Percentiles rank a stretch among this genome's conserved stretches.
These are phyloP conservation scores for Aplodontia rufa DNA, from an alignment of 2,113 vertebrate genomes.

Conservation along the genomic window DNA sequence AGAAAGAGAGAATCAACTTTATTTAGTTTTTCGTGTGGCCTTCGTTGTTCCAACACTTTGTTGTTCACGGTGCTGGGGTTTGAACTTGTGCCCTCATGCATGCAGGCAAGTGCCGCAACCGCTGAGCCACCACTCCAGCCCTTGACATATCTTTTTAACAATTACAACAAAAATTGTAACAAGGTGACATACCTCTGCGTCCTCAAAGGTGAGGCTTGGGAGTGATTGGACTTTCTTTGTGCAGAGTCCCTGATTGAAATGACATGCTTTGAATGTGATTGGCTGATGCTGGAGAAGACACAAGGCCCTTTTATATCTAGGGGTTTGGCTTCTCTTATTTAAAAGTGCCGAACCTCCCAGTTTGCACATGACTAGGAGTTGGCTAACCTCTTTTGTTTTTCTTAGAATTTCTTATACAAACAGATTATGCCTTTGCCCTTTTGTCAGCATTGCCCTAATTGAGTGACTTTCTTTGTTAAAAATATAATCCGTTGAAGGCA, in stretches of 20 bases:
- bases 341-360: background rate
- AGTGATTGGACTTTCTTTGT: background rate
- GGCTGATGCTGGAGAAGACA: too few species aligned
- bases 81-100: too few species aligned
- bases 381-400: background rate
- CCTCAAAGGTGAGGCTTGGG: background rate
- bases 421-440: background rate
- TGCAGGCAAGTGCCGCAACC: too few species aligned
- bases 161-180: background rate
- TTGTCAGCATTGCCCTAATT: background rate
- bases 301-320: background rate
- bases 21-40: too few species aligned
- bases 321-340: background rate
- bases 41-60: too few species aligned
- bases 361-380: background rate
- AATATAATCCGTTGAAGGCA: background rate
- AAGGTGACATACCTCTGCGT: background rate
- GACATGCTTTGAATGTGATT: background rate
- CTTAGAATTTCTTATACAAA: background rate
- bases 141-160: slow-evolving; percentile 5
- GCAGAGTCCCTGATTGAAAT: background rate
- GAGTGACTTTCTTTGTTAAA: slow-evolving; percentile 7
- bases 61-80: too few species aligned
- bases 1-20: too few species aligned
- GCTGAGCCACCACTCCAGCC: too few species aligned